Evolutionary conservation across 2,797 vertebrate species (phyloP), one percentile per base, ranked within the genome.

Genomic region (Thalassophryne amazonica): DNA sequence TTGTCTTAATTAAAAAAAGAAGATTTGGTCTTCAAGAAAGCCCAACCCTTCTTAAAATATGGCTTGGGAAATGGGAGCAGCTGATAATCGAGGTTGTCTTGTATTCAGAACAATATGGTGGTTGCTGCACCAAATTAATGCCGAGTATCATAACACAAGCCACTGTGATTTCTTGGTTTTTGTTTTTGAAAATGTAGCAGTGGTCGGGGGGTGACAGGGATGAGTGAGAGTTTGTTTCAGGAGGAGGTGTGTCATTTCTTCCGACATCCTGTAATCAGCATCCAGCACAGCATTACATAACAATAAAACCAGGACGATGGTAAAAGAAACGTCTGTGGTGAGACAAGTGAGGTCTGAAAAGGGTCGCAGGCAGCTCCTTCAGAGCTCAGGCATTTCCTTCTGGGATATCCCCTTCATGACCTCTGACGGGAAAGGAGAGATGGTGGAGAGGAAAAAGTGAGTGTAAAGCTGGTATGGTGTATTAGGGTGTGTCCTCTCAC

Each of bases 361-460:
- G 25, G 47, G 58, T 46, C 14, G 18, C 59, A 73, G 60, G 73
- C 76, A 76, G 61, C 81, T 86, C 80, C 81, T 85, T 83, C 72
- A 60, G 71, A 67, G 69, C 79, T 76, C 65, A 78, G 86, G 78
- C 81, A 87, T 89, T 88, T 89, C 85, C 85, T 88, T 83, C 57
- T 81, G 82, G 83, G 83, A 84, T 80, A 86, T 73, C 72, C 83
- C 84, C 77, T 59, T 69, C 45, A 38, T 80, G 74, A 85, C 76
- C 81, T 81, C 65, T 34, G 63, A 79, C 55, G 72, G 69, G 69
- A 78, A 76, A 66, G 71, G 54, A 73, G 71, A 72, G 62, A 75
- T 66, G 67, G 46, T 31, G 43, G 60, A 66, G 67, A 77, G 80
- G 84, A 79, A 86, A 86, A 83, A 83, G 58, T 84, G 65, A 83